Percentiles rank a stretch among this genome's conserved stretches.
These are phyloP conservation scores for Leptura quadrifasciata DNA, from an alignment of 2,888 invertebrate genomes.

Conservation along the genomic window DNA sequence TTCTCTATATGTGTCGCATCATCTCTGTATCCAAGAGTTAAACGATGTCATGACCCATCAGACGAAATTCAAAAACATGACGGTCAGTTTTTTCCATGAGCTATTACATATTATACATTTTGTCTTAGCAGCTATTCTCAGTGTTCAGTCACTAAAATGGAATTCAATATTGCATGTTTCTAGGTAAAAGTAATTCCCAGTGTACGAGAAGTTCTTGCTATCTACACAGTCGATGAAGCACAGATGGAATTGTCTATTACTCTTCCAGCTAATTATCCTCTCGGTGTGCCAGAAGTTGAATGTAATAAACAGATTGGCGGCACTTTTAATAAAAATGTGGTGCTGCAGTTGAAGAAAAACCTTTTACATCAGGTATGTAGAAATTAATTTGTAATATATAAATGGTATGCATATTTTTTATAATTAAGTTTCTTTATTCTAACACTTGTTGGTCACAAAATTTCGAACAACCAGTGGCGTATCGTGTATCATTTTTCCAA, in stretches of 20 bases:
- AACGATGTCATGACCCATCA: conserved; percentile 76
- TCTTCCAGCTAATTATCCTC: conserved; percentile 89
- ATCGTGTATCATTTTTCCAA: no score
- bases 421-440: no score
- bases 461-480: no score
- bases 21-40: conserved; percentile 82
- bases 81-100: conserved; percentile 71
- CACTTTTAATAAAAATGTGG: conserved; percentile 83
- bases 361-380: conserved; percentile 86
- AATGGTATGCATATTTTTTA: no score
- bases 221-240: conserved; percentile 88
- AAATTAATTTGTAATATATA: background rate
- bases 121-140: no score
- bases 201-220: conserved; percentile 86
- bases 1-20: conserved; percentile 80
- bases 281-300: conserved; percentile 84
- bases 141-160: no score
- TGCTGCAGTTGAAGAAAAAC: conserved; percentile 89
- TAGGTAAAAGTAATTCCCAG: conserved; percentile 84
- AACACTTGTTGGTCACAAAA: no score
- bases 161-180: no score
- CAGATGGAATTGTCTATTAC: conserved; percentile 86
- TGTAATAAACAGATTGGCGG: conserved; percentile 83
- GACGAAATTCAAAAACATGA: conserved; percentile 79
- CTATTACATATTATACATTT: no score